Evolutionary conservation across 2,888 invertebrate genomes (phyloP), one percentile per base, ranked within the genome.

Genomic region (Andrena bucephala): DNA sequence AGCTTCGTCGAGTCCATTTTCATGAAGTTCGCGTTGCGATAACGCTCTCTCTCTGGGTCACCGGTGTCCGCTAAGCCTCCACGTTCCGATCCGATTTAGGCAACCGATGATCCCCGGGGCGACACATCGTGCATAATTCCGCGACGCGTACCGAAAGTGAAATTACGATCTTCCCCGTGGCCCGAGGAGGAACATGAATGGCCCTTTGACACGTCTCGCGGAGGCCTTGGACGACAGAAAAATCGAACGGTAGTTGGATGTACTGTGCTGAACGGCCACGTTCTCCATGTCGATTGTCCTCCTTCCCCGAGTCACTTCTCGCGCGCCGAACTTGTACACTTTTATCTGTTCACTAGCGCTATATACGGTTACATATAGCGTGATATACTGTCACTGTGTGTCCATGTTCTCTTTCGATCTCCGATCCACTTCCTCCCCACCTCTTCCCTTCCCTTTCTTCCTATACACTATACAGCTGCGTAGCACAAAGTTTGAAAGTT

Each of bases 1-100:
- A 93, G 60, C 81, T 92, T 92, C 20, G 92, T 90, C 60, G 92
- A 90, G 65, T 93, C 93, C 93, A 93, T 93, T 84, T 82, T 89
- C 79, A 78, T 77, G 59, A 74, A 81, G 62, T 77, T 80, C 65
- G 66, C 60, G 50, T 48, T 24, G 42, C n/a, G 36, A 36, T 52
- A 13, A 72, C 60, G 62, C 75, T 31, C 8, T 31, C 31, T 31
- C 8, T 31, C 27, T 54, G 29, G 52, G 16, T 76, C 52, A 42
- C 60, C 16, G 31, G 48, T 66, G 62, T 31, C 48, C 54, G 27
- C 73, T 83, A 85, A 31, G 73, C 62, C 63, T 71, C 85, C 81
- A 77, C 72, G 70, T 74, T 76, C 69, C 79, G 77, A 68, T 68
- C 63, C 13, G 54, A 54, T 76, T 76, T 36, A 62, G 74, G 71